Evolutionary conservation across 2,797 vertebrate genomes (phyloP).

Genomic region (Sebastiscus tertius): DNA sequence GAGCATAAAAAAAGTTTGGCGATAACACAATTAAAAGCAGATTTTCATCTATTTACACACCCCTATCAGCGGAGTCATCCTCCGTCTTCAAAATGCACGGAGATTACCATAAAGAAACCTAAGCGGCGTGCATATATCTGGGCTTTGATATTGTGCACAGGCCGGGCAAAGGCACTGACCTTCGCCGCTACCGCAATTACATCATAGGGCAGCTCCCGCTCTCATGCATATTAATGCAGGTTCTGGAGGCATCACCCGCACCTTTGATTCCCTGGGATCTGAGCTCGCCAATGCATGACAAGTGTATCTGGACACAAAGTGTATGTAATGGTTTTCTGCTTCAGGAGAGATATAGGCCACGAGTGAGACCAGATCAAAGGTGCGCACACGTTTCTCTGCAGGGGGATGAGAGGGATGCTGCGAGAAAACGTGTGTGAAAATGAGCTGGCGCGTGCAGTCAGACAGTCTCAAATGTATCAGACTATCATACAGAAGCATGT

Average conservation of each 20-base stretch:
- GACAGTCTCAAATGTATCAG: not conserved
- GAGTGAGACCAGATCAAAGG: constrained; percentile 73
- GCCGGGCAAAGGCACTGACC: constrained; percentile 66
- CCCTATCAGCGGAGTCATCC: constrained; percentile 38
- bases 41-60: constrained; percentile 57
- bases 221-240: constrained; percentile 80
- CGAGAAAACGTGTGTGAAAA: constrained; percentile 28
- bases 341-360: constrained; percentile 60
- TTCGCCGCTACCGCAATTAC: constrained; percentile 77
- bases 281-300: constrained; percentile 77
- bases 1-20: constrained; percentile 42
- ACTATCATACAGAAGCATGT: not conserved
- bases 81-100: constrained; percentile 43
- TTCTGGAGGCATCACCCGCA: constrained; percentile 75
- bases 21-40: constrained; percentile 53
- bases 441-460: not conserved
- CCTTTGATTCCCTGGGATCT: constrained; percentile 80
- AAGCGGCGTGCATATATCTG: constrained; percentile 57
- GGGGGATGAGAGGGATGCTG: constrained; percentile 46
- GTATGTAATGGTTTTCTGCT: constrained; percentile 77
- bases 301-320: constrained; percentile 75
- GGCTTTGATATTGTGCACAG: constrained; percentile 57
- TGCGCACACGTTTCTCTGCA: constrained; percentile 50
- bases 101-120: constrained; percentile 54
- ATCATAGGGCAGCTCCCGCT: constrained; percentile 77